Base-by-base conservation (phyloP, 2,113 vertebrate genomes). In the Carassius gibelio region DNA sequence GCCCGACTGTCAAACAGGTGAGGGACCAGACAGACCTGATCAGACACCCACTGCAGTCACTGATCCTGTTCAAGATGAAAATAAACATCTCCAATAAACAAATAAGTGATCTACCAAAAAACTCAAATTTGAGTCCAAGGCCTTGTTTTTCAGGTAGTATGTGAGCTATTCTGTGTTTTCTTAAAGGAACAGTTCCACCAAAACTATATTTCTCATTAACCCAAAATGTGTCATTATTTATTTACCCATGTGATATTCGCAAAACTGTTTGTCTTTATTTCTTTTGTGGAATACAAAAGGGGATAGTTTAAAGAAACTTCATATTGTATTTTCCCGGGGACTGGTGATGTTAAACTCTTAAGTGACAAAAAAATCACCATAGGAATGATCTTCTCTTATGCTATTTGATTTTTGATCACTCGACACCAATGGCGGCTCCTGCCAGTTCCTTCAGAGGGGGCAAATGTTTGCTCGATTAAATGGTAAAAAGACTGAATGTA, bases 1-100 rank as follows among this genome's bases (percentile, higher is more conserved):
- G 92, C 86, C 88, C 94, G 92, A 87, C 91, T 88, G 94, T 95
- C 42, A 94, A 88, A 91, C 94, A 95, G 95, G 95, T 95, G 91
- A 95, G 93, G 90, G 84, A 86, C 85, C 89, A 94, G 90, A 89
- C 93, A 94, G 93, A 94, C 30, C 85, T 82, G 9, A 30, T 89
- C 89, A 66, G 0, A 5, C 15, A 13, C 57, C 23, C 26, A n/a
- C 5, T 57, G 2, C n/a, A 57, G 30, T 55, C 34, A 17, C 11
- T 71, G 10, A 11, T 72, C 21, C 8, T 21, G 34, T 34, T 64
- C n/a, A 68, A 10, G 0, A 1, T 4, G 15, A 36, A 81, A 34
- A 81, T 68, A 52, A n/a, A 50, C n/a, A n/a, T n/a, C n/a, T n/a
- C n/a, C n/a, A 26, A 17, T n/a, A n/a, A n/a, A n/a, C n/a, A n/a